These are phyloP conservation scores for Tamandua tetradactyla DNA, from an alignment of 2,797 vertebrate species.

Conservation along the genomic window DNA sequence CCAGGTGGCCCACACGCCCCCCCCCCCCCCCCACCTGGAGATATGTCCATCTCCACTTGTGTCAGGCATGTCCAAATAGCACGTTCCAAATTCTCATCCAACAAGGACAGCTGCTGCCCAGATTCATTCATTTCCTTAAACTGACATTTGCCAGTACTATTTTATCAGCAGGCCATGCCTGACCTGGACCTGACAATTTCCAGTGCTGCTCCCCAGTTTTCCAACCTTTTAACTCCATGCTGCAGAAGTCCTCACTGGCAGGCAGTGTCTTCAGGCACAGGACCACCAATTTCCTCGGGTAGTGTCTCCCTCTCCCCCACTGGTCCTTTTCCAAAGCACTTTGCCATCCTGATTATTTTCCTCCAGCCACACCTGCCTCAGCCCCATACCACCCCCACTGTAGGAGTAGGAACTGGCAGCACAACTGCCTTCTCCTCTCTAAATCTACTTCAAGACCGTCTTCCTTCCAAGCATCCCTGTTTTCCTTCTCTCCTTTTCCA, in stretches of 20 bases:
- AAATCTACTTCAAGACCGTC: not conserved
- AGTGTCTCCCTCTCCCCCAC: too few species aligned
- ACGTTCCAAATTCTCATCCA: not conserved
- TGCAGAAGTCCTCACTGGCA: not conserved
- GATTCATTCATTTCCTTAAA: too few species aligned
- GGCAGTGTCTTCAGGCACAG: rapidly evolving
- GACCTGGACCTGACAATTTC: not conserved
- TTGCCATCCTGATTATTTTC: too few species aligned
- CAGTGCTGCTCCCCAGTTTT: not conserved
- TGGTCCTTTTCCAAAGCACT: not conserved
- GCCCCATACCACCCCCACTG: not conserved
- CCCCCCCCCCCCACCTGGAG: rapidly evolving
- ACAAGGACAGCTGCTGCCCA: not conserved
- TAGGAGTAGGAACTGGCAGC: not conserved
- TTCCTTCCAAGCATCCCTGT: not conserved
- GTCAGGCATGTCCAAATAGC: rapidly evolving
- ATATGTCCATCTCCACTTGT: rapidly evolving
- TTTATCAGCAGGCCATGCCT: not conserved
- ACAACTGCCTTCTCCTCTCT: not conserved
- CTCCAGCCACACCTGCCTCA: rapidly evolving
- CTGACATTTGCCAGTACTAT: not conserved
- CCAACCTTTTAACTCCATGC: not conserved
- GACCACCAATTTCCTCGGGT: not conserved
- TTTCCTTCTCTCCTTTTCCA: not conserved
- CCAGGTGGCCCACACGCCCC: rapidly evolving